A percentile compares a stretch with the other conserved stretches of the same genome.
Conservation (phyloP, 2,797 vertebrate genomes). For the Austrolebias charrua region DNA sequence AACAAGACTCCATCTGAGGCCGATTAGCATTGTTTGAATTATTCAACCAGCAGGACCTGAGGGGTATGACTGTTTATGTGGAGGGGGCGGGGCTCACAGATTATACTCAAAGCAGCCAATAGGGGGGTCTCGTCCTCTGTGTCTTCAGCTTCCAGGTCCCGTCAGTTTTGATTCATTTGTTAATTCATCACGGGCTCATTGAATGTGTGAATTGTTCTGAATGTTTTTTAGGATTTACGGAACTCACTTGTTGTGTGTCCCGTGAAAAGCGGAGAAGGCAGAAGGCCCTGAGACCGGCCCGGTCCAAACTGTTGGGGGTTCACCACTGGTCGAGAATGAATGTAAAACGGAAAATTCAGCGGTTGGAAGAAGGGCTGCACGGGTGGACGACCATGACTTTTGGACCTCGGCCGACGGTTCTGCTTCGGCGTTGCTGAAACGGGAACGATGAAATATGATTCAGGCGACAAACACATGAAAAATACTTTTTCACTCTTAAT, state of each 20-base stretch:
- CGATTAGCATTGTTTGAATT: too few species aligned
- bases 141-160: too few species aligned
- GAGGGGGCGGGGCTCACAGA: too few species aligned
- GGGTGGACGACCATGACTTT: constrained; percentile 21
- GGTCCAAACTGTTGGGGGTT: accelerated
- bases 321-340: not conserved
- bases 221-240: too few species aligned
- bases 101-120: too few species aligned
- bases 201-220: too few species aligned
- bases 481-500: not conserved
- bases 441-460: not conserved
- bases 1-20: too few species aligned
- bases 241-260: constrained; percentile 20
- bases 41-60: too few species aligned
- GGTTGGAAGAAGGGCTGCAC: not conserved
- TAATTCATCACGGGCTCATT: too few species aligned
- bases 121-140: too few species aligned
- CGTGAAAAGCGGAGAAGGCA: not conserved
- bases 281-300: not conserved
- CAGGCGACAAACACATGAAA: not conserved
- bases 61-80: too few species aligned
- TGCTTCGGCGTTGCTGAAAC: constrained; percentile 14
- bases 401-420: constrained; percentile 2
- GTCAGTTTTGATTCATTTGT: too few species aligned
- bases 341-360: not conserved